Conservation (phyloP, 2,888 invertebrate genomes). For the Myopa tessellatipennis region DNA sequence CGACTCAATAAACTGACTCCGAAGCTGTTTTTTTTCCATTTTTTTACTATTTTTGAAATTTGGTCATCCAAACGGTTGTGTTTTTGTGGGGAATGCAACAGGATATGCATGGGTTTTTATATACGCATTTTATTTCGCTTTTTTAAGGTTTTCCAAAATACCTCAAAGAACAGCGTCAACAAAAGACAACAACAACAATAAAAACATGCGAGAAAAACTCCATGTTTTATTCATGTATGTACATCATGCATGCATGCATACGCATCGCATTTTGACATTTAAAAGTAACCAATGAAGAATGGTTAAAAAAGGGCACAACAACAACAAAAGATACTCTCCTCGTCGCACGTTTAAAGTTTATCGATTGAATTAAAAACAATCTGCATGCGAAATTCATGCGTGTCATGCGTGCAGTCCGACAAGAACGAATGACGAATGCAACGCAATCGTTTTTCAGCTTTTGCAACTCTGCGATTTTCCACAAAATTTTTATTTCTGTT, state of each 20-base stretch:
- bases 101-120: background rate
- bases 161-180: background rate
- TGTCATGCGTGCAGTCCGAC: background rate
- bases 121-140: background rate
- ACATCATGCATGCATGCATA: background rate
- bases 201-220: background rate
- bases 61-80: background rate
- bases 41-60: background rate
- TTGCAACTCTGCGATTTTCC: background rate
- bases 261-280: background rate
- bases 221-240: background rate
- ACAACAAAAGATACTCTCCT: background rate
- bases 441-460: background rate
- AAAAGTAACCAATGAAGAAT: background rate
- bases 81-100: slow-evolving; percentile 1
- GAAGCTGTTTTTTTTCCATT: background rate
- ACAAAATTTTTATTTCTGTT: slow-evolving; percentile 57
- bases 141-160: background rate
- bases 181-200: background rate
- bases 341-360: slow-evolving; percentile 26
- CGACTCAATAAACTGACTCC: slow-evolving; percentile 34
- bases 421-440: background rate
- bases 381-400: slow-evolving; percentile 19
- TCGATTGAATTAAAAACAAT: slow-evolving; percentile 36
- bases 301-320: background rate